Conservation (phyloP, 2,888 invertebrate species). For the Opisthograptis luteolata region DNA sequence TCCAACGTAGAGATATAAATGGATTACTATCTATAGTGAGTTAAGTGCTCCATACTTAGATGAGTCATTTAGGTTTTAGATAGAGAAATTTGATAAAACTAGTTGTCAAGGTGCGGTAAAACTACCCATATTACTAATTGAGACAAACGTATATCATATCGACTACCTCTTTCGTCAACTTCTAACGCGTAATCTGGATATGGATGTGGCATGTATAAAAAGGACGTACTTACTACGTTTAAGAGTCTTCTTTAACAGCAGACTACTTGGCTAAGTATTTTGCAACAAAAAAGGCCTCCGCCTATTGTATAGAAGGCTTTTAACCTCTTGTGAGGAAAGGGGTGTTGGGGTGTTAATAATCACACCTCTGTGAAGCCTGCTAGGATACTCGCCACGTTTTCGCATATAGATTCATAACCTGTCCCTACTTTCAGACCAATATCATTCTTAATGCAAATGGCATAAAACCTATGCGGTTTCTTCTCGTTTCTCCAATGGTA, state of each 20-base stretch:
- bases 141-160: too few species aligned
- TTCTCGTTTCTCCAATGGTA: not conserved
- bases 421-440: not conserved
- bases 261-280: not conserved
- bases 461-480: constrained; percentile 1
- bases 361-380: constrained; percentile 8
- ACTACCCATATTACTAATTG: too few species aligned
- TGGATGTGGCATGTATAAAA: too few species aligned
- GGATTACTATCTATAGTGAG: too few species aligned
- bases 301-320: constrained; percentile 5
- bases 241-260: not conserved
- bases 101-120: too few species aligned
- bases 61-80: too few species aligned
- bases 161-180: too few species aligned
- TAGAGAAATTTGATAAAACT: too few species aligned
- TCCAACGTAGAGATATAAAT: too few species aligned
- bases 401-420: not conserved
- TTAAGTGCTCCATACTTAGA: too few species aligned
- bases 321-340: constrained; percentile 16
- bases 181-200: too few species aligned
- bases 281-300: not conserved
- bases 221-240: too few species aligned
- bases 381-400: not conserved
- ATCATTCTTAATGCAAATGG: not conserved
- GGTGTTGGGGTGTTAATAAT: constrained; percentile 16